Conservation (phyloP, 2,113 vertebrate genomes). For the Danionella cerebrum region DNA sequence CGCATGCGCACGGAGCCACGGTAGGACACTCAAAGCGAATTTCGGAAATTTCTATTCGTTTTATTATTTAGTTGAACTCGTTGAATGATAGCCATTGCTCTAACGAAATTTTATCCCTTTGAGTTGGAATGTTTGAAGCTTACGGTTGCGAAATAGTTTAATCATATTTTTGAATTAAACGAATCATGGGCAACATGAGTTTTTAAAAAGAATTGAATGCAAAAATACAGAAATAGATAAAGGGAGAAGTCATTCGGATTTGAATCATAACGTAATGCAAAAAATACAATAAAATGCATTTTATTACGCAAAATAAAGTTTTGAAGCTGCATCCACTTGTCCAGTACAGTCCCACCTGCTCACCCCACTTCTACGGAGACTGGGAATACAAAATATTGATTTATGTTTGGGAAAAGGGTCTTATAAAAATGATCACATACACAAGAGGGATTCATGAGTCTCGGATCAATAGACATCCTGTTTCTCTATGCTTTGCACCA, state of each 20-base stretch:
- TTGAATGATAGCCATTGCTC: slow-evolving; percentile 76
- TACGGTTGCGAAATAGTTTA: slow-evolving; percentile 75
- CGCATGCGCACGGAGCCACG: too few relatives aligned
- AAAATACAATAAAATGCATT: too few relatives aligned
- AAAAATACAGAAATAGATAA: too few relatives aligned
- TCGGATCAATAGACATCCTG: slow-evolving; percentile 87
- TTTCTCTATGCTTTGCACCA: slow-evolving; percentile 82
- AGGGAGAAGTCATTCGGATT: too few relatives aligned
- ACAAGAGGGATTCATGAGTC: slow-evolving; percentile 87
- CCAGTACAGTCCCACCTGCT: neutral
- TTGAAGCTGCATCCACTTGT: too few relatives aligned
- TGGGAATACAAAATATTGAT: slow-evolving; percentile 92
- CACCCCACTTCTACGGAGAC: slow-evolving; percentile 79
- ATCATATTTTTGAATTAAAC: neutral
- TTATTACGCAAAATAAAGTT: too few relatives aligned
- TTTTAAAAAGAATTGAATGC: too few relatives aligned
- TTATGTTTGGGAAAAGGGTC: slow-evolving; percentile 88
- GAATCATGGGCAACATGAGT: too few relatives aligned
- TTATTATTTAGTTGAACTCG: slow-evolving; percentile 60
- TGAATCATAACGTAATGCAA: too few relatives aligned
- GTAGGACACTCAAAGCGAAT: too few relatives aligned
- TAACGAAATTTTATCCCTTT: slow-evolving; percentile 68
- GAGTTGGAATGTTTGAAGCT: slow-evolving; percentile 78
- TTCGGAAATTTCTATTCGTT: neutral
- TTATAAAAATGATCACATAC: slow-evolving; percentile 92